phyloP scores from a whole-genome alignment of 2,888 invertebrate species.

The Cerastoderma edule region DNA sequence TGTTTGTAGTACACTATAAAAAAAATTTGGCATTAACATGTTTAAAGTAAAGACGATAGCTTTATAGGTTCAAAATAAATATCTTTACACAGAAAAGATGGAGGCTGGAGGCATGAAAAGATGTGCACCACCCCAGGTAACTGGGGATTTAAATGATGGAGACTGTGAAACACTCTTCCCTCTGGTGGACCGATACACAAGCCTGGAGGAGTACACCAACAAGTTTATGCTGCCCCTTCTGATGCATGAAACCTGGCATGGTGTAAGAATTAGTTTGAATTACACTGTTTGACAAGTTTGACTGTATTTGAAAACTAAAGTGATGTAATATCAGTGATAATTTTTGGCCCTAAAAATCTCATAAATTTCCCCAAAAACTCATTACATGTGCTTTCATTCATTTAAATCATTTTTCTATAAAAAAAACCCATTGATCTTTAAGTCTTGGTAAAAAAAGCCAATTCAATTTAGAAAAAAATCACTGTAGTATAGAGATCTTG shows the following conservation, averaged over 20 bases:
- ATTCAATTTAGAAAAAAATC: too few species aligned
- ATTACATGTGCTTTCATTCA: too few species aligned
- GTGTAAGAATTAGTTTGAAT: conserved; percentile 59
- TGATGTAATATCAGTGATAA: too few species aligned
- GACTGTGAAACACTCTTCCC: conserved; percentile 43
- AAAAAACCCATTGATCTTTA: too few species aligned
- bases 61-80: not conserved
- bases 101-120: conserved; percentile 22
- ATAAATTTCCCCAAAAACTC: too few species aligned
- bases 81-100: conserved; percentile 27
- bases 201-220: conserved; percentile 68
- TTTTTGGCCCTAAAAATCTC: too few species aligned
- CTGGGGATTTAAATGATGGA: conserved; percentile 29
- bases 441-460: too few species aligned
- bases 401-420: too few species aligned
- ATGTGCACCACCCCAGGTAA: conserved; percentile 37
- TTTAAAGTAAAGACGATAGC: not conserved
- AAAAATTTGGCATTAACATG: not conserved
- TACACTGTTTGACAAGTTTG: too few species aligned
- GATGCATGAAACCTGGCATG: conserved; percentile 74
- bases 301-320: not conserved
- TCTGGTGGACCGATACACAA: conserved; percentile 53
- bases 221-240: conserved; percentile 69
- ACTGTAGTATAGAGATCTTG: too few species aligned
- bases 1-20: not conserved